Conservation (phyloP, 2,888 invertebrate species). For the Heliconius charithonia region DNA sequence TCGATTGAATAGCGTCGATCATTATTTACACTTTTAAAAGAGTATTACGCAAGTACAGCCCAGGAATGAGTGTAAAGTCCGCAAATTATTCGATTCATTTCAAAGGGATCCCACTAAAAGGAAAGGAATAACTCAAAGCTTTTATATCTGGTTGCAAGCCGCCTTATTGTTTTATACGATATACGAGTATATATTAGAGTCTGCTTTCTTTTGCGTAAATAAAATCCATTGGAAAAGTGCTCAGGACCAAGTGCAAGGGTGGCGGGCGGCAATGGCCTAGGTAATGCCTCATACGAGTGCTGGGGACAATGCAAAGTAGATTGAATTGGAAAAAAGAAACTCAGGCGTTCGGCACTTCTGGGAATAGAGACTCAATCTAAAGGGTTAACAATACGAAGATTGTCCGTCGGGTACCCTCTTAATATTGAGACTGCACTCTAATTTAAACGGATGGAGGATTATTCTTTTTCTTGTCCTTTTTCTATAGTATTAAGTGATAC, state of each 20-base stretch:
- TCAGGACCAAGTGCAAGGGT: slow-evolving; percentile 74
- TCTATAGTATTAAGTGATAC: background rate
- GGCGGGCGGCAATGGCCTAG: slow-evolving; percentile 64
- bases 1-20: slow-evolving; percentile 59
- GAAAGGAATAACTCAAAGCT: slow-evolving; percentile 82
- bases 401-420: slow-evolving; percentile 58
- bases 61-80: slow-evolving; percentile 74
- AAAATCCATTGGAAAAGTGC: slow-evolving; percentile 79
- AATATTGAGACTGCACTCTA: slow-evolving; percentile 39
- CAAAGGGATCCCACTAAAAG: slow-evolving; percentile 82
- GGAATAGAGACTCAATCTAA: slow-evolving; percentile 68
- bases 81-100: slow-evolving; percentile 83
- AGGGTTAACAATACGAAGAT: slow-evolving; percentile 75
- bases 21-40: slow-evolving; percentile 68
- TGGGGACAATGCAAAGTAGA: slow-evolving; percentile 83
- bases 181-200: slow-evolving; percentile 76
- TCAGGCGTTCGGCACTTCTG: slow-evolving; percentile 73
- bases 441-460: slow-evolving; percentile 36
- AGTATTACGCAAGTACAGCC: slow-evolving; percentile 70
- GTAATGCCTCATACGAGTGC: slow-evolving; percentile 82
- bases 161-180: slow-evolving; percentile 82
- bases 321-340: slow-evolving; percentile 83
- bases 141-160: slow-evolving; percentile 81
- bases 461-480: background rate
- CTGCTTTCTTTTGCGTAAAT: slow-evolving; percentile 83